Evolutionary conservation across 2,113 vertebrate genomes (phyloP).

Genomic region (Syrrhaptes paradoxus): DNA sequence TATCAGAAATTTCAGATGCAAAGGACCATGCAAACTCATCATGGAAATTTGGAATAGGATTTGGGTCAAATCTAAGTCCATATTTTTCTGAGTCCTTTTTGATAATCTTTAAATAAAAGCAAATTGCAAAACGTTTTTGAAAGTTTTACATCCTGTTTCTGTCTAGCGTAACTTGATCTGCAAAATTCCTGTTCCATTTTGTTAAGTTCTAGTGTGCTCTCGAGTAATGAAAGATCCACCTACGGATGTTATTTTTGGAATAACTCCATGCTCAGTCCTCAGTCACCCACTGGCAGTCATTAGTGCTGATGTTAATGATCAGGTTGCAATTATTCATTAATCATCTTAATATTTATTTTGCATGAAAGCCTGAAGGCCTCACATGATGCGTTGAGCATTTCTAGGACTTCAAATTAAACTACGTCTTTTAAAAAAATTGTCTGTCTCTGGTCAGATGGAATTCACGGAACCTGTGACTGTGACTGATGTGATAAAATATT

Average conservation of each 20-base stretch:
- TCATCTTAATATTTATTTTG: not conserved
- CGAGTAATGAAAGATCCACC: not conserved
- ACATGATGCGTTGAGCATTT: not conserved
- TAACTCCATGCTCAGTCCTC: not conserved
- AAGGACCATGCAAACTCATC: not conserved
- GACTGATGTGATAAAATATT: not conserved
- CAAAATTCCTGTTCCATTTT: not conserved
- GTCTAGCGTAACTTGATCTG: not conserved
- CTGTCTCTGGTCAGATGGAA: not conserved
- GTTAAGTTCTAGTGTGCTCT: not conserved
- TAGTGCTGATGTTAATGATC: not conserved
- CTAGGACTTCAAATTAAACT: not conserved
- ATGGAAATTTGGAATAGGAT: fast-evolving
- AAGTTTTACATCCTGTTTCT: not conserved
- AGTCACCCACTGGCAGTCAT: not conserved
- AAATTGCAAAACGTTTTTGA: not conserved
- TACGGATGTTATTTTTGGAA: not conserved
- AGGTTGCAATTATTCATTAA: constrained; percentile 34
- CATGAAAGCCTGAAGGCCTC: not conserved
- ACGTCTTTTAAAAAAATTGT: fast-evolving
- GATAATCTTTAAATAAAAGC: not conserved
- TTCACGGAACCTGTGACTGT: fast-evolving
- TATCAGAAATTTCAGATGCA: not conserved
- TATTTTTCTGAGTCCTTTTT: not conserved
- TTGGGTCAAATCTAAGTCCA: fast-evolving